A percentile compares a stretch with the other conserved stretches of the same genome.
Evolutionary conservation across 2,797 vertebrate species (phyloP).

Genomic region (Cephalopachus bancanus): DNA sequence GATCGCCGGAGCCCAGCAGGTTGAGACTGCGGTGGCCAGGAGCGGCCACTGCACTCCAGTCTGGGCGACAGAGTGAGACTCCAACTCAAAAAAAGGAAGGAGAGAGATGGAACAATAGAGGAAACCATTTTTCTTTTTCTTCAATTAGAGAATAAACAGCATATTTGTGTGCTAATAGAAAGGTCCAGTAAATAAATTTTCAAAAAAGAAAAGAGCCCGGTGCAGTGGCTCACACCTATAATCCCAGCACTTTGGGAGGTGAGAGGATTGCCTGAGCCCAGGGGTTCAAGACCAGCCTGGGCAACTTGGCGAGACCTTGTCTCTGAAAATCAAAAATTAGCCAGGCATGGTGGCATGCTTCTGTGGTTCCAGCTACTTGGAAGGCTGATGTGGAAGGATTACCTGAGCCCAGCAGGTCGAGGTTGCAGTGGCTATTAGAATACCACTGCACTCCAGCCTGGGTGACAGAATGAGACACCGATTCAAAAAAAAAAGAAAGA

Average conservation of each 20-base stretch:
- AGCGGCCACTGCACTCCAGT: not conserved
- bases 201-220: not conserved
- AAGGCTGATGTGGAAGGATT: no score
- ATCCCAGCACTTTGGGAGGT: no score
- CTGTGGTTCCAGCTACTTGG: no score
- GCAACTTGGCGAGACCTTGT: no score
- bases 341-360: no score
- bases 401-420: no score
- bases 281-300: no score
- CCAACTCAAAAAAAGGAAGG: not conserved
- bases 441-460: not conserved
- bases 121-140: constrained; percentile 22
- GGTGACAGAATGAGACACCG: no score
- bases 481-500: not conserved
- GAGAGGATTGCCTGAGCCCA: not conserved
- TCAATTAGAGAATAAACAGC: constrained; percentile 3
- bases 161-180: constrained; percentile 31
- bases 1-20: not conserved
- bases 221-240: no score
- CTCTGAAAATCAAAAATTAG: no score
- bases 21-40: not conserved
- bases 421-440: no score
- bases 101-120: not conserved
- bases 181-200: not conserved
- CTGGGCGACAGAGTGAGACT: not conserved